These are phyloP conservation scores for Pseudochirops cupreus DNA, from an alignment of 2,797 vertebrate genomes.

Conservation along the genomic window DNA sequence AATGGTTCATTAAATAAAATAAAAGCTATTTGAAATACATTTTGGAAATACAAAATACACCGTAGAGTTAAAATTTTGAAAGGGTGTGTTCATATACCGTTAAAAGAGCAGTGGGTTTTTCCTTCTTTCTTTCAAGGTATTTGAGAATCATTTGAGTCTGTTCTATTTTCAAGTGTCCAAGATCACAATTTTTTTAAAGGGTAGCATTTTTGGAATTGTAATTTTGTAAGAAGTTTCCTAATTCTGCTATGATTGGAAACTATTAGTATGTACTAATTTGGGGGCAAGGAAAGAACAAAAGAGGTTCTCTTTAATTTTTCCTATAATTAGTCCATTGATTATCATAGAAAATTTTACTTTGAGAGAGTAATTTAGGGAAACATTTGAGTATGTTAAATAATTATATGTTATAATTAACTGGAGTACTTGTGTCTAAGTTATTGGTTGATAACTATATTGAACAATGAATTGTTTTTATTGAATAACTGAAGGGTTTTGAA, in stretches of 20 bases:
- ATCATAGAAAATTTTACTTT: constrained; percentile 58
- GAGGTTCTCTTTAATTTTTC: constrained; percentile 42
- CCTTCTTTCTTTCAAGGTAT: neutral
- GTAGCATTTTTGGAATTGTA: neutral
- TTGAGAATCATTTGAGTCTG: neutral
- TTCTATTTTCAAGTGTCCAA: constrained; percentile 38
- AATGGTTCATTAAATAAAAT: neutral
- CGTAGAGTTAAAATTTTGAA: constrained; percentile 7
- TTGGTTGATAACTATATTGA: constrained; percentile 33
- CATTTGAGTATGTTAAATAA: neutral
- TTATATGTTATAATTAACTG: constrained; percentile 20
- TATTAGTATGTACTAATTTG: neutral
- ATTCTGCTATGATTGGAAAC: neutral
- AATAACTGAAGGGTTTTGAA: constrained; percentile 27
- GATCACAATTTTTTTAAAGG: neutral
- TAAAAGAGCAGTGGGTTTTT: neutral
- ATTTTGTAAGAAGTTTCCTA: constrained; percentile 27
- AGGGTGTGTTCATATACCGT: neutral
- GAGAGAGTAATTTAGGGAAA: constrained; percentile 5
- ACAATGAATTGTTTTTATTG: constrained; percentile 48
- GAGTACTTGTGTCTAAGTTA: neutral
- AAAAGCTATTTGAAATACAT: constrained; percentile 30
- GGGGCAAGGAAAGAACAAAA: neutral
- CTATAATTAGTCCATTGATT: constrained; percentile 45
- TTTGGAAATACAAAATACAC: constrained; percentile 40